Base-by-base conservation (phyloP, 2,888 invertebrate species). In the Diadegma fenestrale region DNA sequence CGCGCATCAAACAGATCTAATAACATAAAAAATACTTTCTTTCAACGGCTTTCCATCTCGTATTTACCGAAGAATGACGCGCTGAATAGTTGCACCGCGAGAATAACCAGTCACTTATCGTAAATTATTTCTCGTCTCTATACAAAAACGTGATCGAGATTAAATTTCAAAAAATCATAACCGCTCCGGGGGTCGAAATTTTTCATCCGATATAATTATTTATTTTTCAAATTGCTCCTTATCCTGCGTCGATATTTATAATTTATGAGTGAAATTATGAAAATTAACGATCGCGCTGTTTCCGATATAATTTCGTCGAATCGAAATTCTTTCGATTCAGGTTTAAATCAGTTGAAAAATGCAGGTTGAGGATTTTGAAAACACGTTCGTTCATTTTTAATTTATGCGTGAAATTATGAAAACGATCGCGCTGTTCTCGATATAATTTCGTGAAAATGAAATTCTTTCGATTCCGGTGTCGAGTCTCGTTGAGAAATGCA, bases 1-100 rank as follows among this genome's bases (percentile, higher is more conserved):
- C 48, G 14, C 48, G 12, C 71, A n/a, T n/a, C 45, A 19, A 64
- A 63, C 8, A 71, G 54, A 30, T 33, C 45, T 45, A 33, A 79
- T 79, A 71, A 68, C 17, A 43, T 72, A 75, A 75, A 75, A 63
- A 68, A 69, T 64, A 71, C 75, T 80, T 58, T 58, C 51, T 71
- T 77, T 78, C 73, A n/a, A 71, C 80, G 63, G 61, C 81, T 85
- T 85, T 85, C 81, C 81, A 81, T 78, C 69, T 81, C 63, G 75
- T 75, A 81, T 78, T 85, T 58, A 61, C 63, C 78, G 48, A 51
- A 48, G 45, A 78, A 79, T 45, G 69, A 82, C 81, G 63, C 14
- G 48, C 22, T 19, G 2, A 63, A 64, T 26, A 33, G 48, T 33
- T 54, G 61, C 33, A 26, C 61, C 19, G 54, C 19, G 54, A 26